These are phyloP conservation scores for Acropternis orthonyx DNA, from an alignment of 2,797 vertebrate species.

Conservation along the genomic window DNA sequence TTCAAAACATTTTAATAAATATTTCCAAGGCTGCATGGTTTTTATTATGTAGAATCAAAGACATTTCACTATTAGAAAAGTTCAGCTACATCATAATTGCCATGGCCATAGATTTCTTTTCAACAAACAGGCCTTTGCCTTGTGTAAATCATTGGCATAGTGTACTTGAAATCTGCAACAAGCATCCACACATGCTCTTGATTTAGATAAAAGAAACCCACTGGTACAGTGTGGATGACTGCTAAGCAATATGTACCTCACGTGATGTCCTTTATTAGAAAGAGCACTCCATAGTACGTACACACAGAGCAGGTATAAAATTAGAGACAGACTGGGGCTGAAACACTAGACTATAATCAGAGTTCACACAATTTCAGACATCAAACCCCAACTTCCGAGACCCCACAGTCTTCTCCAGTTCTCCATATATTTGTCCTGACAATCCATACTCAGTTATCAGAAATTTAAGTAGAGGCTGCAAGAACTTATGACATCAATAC, in stretches of 20 bases:
- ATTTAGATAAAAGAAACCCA: conserved; percentile 66
- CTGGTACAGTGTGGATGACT: conserved; percentile 33
- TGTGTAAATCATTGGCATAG: conserved; percentile 35
- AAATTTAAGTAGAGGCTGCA: neutral
- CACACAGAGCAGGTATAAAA: conserved; percentile 37
- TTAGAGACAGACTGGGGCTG: conserved; percentile 24
- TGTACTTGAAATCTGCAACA: conserved; percentile 33
- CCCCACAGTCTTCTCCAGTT: neutral
- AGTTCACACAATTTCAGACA: conserved; percentile 25
- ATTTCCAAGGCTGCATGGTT: conserved; percentile 41
- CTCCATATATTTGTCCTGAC: neutral
- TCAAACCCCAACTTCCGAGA: neutral
- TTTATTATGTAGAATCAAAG: conserved; percentile 62
- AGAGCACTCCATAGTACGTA: neutral
- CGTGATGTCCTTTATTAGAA: conserved; percentile 17
- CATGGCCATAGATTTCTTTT: conserved; percentile 31
- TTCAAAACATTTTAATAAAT: conserved; percentile 56
- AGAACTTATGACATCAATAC: rapidly evolving
- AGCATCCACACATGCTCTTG: conserved; percentile 11
- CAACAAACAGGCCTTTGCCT: conserved; percentile 36
- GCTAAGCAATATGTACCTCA: conserved; percentile 41
- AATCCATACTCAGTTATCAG: neutral
- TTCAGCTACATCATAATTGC: conserved; percentile 48
- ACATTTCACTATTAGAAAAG: conserved; percentile 45
- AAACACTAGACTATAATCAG: conserved; percentile 10